Evolutionary conservation across 2,797 vertebrate species (phyloP).

Genomic region (Spinus olivaceus): DNA sequence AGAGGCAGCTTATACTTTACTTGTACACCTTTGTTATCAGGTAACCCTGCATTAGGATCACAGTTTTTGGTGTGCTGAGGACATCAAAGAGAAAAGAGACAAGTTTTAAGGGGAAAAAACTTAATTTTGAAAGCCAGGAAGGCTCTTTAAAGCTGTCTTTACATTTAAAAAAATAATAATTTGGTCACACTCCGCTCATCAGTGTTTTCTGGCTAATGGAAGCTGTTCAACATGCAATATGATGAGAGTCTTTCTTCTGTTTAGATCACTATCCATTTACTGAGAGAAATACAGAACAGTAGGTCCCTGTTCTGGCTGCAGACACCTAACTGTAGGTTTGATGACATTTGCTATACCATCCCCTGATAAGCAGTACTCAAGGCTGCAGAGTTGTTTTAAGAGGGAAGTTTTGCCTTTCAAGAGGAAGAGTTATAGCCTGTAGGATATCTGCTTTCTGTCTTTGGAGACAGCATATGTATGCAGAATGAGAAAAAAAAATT

Average conservation of each 20-base stretch:
- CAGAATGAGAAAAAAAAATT: neutral
- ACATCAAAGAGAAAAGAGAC: neutral
- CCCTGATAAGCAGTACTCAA: neutral
- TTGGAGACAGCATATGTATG: rapidly evolving
- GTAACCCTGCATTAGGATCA: neutral
- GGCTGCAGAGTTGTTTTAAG: neutral
- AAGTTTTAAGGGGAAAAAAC: neutral
- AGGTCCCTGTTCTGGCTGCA: neutral
- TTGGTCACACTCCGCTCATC: neutral
- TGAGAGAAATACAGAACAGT: neutral
- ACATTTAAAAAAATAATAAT: neutral
- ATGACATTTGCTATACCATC: neutral
- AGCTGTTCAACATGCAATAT: neutral
- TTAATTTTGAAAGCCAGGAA: neutral
- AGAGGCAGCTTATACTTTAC: neutral
- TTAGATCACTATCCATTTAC: neutral
- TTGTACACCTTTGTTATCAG: neutral
- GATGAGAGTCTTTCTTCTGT: neutral
- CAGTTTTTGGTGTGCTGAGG: neutral
- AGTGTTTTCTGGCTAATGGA: neutral
- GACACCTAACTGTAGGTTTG: neutral
- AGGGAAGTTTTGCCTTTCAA: neutral
- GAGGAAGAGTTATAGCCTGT: neutral
- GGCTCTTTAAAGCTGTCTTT: neutral
- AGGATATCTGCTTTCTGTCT: neutral